These are phyloP conservation scores for Zhuqinia jingwanae DNA, from an alignment of 2,888 invertebrate genomes.

Conservation along the genomic window DNA sequence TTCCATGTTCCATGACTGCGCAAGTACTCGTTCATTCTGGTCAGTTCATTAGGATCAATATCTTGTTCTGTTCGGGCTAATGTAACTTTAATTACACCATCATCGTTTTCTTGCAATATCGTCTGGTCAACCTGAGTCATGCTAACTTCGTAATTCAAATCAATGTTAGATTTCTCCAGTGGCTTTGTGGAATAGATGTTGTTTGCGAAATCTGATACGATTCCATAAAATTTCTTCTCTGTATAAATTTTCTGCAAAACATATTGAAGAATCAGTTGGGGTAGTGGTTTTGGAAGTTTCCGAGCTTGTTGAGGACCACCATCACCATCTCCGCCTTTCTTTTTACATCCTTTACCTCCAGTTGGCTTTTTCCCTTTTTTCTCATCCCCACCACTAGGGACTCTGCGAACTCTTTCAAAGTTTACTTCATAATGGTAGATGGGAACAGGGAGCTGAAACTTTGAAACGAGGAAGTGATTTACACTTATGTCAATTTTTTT, in stretches of 20 bases:
- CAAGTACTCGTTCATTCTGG: not conserved
- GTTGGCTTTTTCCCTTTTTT: not conserved
- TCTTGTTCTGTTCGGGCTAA: not conserved
- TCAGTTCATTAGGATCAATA: not conserved
- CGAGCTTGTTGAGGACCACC: slow-evolving; percentile 3
- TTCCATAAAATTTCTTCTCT: slow-evolving; percentile 24
- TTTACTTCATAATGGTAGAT: slow-evolving; percentile 57
- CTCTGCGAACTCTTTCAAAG: slow-evolving; percentile 31
- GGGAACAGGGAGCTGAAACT: slow-evolving; percentile 24
- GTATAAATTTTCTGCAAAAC: slow-evolving; percentile 16
- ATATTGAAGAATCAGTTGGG: slow-evolving; percentile 40
- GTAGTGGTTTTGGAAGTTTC: slow-evolving; percentile 53
- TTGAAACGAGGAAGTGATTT: slow-evolving; percentile 39
- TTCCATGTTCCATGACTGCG: slow-evolving; percentile 12
- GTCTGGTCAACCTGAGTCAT: slow-evolving; percentile 39
- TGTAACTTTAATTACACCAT: not conserved
- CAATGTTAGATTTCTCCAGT: slow-evolving; percentile 24
- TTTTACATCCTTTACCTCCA: not conserved
- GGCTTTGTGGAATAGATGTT: slow-evolving; percentile 52
- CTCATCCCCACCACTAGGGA: not conserved
- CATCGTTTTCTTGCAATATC: slow-evolving; percentile 45
- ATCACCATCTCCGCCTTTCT: not conserved
- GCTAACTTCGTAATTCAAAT: not conserved
- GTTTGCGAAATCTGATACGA: slow-evolving; percentile 48
- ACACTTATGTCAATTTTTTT: slow-evolving; percentile 38